Evolutionary conservation across 2,797 vertebrate genomes (phyloP), one percentile per base, ranked within the genome.

Genomic region (Moxostoma hubbsi): DNA sequence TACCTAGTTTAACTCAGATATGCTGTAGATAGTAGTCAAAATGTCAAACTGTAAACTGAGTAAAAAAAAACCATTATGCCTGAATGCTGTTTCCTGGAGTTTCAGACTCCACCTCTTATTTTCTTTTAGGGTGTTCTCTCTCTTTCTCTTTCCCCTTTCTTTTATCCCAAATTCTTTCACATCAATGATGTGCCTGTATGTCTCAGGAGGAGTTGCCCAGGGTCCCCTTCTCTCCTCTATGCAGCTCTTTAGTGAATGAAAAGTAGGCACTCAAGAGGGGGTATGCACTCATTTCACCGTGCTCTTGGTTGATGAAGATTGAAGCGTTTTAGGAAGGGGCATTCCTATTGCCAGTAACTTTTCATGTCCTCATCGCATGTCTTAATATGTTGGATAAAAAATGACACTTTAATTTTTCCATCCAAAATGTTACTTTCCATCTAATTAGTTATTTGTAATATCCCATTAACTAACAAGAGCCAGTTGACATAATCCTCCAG

Each of bases 71-170:
- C 58, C 24, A 24, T 24, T 1, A 24, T 0, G 24, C 24, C 24
- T 24, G 24, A 24, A 24, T 24, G 15, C 9, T 62, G 58, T 13
- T 73, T 62, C 11, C 49, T 69, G 64, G 11, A n/a, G 45, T 49
- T 63, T 69, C 64, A 46, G 15, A 24, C 15, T 75, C 16, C 24
- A 61, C 11, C 76, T 76, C 76, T 67, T 79, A 76, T 79, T 83
- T 79, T 46, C 53, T 59, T 67, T 58, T 7, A 68, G 58, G 18
- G 15, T 70, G 54, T 53, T 55, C 68, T 79, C 58, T 62, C 49
- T 63, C 24, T 10, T 59, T 67, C 43, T 11, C 36, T 1, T 46
- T 59, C 49, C 70, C 36, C 15, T 24, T 78, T 13, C 47, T 50
- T 69, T 68, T 45, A 16, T 43, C 45, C 12, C 58, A 36, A 62